A percentile compares a stretch with the other conserved stretches of the same genome.
phyloP scores from a whole-genome alignment of 2,113 vertebrate genomes.

The Limnothrissa miodon region DNA sequence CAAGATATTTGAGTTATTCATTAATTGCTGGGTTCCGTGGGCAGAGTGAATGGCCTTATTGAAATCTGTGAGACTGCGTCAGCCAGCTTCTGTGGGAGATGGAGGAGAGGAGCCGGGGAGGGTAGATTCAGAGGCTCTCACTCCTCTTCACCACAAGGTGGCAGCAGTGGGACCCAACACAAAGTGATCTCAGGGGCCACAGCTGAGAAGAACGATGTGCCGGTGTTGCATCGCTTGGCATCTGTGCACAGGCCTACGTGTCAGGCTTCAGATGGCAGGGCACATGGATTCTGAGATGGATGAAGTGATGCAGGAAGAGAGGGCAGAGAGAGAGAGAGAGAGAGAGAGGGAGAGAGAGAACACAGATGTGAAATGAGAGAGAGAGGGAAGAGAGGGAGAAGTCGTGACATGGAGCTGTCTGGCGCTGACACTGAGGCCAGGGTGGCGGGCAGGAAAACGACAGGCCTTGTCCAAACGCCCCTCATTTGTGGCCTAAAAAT shows the following conservation, averaged over 20 bases:
- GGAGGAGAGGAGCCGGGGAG: neutral
- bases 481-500: conserved; percentile 68
- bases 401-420: conserved; percentile 67
- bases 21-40: neutral
- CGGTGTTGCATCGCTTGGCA: neutral
- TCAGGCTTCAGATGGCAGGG: neutral
- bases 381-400: conserved; percentile 24
- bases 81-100: neutral
- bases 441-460: conserved; percentile 74
- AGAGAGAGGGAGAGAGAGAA: neutral
- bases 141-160: conserved; percentile 53
- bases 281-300: neutral
- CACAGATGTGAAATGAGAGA: conserved; percentile 13
- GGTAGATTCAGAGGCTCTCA: neutral
- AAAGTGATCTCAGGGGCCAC: neutral
- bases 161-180: conserved; percentile 42
- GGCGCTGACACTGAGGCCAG: conserved; percentile 80
- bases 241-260: neutral
- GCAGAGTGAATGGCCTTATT: neutral
- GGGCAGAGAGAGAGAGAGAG: neutral
- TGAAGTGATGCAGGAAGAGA: neutral
- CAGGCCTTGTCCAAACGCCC: conserved; percentile 56
- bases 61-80: neutral
- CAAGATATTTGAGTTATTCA: neutral
- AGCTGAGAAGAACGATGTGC: neutral